Conservation (phyloP, 2,888 invertebrate species). For the Scaptomyza parva region DNA sequence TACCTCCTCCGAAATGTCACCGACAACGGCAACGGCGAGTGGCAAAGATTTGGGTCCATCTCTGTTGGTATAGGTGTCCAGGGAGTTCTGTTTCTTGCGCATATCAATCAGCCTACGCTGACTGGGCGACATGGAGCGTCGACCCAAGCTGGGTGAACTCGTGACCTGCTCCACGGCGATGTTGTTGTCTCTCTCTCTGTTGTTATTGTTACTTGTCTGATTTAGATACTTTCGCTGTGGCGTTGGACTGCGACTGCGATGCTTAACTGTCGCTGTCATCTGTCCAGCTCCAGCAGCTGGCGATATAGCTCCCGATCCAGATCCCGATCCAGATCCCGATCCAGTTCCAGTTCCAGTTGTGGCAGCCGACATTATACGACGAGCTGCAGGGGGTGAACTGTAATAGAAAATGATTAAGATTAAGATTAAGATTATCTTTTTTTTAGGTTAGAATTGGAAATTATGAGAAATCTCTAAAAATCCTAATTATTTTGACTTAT, state of each 20-base stretch:
- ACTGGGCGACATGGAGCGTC: constrained; percentile 85
- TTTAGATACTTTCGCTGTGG: constrained; percentile 85
- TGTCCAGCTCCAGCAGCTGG: constrained; percentile 31
- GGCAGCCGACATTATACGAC: constrained; percentile 72
- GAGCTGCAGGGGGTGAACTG: constrained; percentile 84
- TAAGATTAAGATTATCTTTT: no score
- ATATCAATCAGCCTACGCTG: constrained; percentile 83
- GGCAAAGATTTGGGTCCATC: constrained; percentile 78
- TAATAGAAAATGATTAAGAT: constrained; percentile 6
- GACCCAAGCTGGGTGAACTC: constrained; percentile 75
- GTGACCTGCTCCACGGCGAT: constrained; percentile 37
- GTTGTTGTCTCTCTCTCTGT: not conserved
- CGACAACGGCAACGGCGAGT: constrained; percentile 15
- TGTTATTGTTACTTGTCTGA: constrained; percentile 50
- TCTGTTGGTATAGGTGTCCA: constrained; percentile 75
- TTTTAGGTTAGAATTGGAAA: no score
- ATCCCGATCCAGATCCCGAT: constrained; percentile 7
- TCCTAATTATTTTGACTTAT: no score
- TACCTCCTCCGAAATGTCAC: constrained; percentile 21
- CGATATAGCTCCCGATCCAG: constrained; percentile 13
- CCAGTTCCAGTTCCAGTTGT: constrained; percentile 10
- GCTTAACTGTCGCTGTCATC: constrained; percentile 59
- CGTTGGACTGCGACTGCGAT: constrained; percentile 86
- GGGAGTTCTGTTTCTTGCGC: constrained; percentile 83
- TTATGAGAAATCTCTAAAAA: no score